A percentile compares a stretch with the other conserved stretches of the same genome.
phyloP scores from a whole-genome alignment of 2,888 invertebrate species.

The Carabus problematicus region DNA sequence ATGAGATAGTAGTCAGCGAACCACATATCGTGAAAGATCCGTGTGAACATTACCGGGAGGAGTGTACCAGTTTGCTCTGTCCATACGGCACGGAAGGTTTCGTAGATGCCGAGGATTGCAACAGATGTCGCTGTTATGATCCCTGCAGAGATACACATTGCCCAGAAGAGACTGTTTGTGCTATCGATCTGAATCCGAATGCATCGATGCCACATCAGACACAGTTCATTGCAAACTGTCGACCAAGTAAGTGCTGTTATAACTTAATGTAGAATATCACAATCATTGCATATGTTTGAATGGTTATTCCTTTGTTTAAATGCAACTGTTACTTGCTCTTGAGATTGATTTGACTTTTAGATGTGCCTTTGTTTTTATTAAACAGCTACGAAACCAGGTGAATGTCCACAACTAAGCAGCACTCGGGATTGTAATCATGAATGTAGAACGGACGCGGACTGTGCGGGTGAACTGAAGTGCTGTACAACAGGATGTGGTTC shows the following conservation, averaged over 20 bases:
- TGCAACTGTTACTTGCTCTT: conserved; percentile 24
- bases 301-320: neutral
- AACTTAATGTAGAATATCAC: too few relatives aligned
- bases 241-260: conserved; percentile 63
- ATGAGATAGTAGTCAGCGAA: conserved; percentile 57
- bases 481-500: conserved; percentile 80
- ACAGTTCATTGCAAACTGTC: conserved; percentile 69
- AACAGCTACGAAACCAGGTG: conserved; percentile 73
- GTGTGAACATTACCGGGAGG: conserved; percentile 66
- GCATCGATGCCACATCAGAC: conserved; percentile 51
- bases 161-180: conserved; percentile 71
- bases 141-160: conserved; percentile 74
- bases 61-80: conserved; percentile 72
- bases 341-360: neutral
- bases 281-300: too few relatives aligned
- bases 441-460: conserved; percentile 84
- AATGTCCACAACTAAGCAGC: conserved; percentile 66
- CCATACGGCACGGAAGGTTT: conserved; percentile 74
- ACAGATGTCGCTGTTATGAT: conserved; percentile 75
- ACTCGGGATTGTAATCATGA: conserved; percentile 70
- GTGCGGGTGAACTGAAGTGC: conserved; percentile 79
- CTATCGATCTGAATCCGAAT: conserved; percentile 66
- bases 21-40: conserved; percentile 52
- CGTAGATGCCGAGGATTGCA: conserved; percentile 70
- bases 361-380: conserved; percentile 28